phyloP scores from a whole-genome alignment of 2,888 invertebrate genomes.

The Sinhomidia bicolor region DNA sequence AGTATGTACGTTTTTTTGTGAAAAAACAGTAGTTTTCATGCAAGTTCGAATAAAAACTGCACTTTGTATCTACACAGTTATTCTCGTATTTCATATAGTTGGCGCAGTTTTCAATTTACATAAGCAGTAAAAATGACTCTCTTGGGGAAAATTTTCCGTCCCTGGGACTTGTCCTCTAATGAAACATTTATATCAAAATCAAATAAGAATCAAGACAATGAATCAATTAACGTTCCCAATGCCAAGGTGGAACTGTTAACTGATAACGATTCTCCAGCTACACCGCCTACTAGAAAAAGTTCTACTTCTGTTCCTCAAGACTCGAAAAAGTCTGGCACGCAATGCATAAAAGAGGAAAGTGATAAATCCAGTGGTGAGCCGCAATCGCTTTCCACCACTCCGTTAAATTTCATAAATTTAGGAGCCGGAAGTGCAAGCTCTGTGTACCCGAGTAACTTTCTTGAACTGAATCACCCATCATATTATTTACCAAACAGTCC shows the following conservation, averaged over 20 bases:
- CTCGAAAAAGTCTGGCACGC: background rate
- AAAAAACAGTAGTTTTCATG: no score
- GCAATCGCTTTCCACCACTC: background rate
- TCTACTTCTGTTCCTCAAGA: background rate
- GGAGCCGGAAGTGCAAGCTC: conserved; percentile 12
- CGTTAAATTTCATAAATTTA: background rate
- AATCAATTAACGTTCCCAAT: background rate
- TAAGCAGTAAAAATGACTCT: conserved; percentile 76
- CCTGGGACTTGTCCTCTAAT: conserved; percentile 76
- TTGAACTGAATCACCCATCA: conserved; percentile 24
- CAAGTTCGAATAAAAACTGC: background rate
- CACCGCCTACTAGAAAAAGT: background rate
- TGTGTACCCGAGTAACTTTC: conserved; percentile 21
- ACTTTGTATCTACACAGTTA: background rate
- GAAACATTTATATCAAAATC: conserved; percentile 55
- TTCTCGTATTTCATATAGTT: no score
- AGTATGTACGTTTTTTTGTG: background rate
- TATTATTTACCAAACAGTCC: conserved; percentile 62
- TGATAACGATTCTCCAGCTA: background rate
- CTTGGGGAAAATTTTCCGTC: conserved; percentile 78
- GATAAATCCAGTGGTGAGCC: conserved; percentile 3
- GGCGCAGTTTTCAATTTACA: background rate
- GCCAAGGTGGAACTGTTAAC: conserved; percentile 16
- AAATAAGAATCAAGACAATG: conserved; percentile 25
- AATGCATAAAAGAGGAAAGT: background rate